These are phyloP conservation scores for Platycercus adscitus DNA, from an alignment of 2,113 vertebrate genomes.

Conservation along the genomic window DNA sequence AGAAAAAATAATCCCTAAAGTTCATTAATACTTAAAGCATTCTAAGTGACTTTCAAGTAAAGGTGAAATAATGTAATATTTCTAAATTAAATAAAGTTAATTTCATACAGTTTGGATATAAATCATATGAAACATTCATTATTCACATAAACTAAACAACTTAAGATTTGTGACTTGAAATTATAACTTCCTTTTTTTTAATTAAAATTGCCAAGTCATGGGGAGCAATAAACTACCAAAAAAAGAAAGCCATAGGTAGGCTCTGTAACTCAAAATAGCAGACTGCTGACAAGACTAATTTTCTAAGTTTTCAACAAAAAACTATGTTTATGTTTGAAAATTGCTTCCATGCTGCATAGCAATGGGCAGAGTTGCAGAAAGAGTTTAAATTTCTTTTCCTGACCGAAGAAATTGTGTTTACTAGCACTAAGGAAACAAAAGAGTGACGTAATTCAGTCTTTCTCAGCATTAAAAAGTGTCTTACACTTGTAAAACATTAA, in stretches of 20 bases:
- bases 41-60: background rate
- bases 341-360: background rate
- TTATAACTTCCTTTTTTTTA: background rate
- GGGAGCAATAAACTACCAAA: background rate
- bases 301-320: background rate
- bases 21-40: background rate
- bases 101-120: background rate
- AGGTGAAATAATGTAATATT: background rate
- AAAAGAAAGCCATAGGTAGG: too few relatives aligned
- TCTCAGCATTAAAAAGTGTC: background rate
- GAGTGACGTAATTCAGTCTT: background rate
- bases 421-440: background rate
- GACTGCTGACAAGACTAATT: background rate
- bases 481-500: background rate
- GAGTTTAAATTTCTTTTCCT: background rate
- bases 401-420: background rate
- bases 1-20: background rate
- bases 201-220: background rate
- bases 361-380: background rate
- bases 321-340: background rate
- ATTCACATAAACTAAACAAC: background rate
- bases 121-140: background rate
- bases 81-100: background rate
- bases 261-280: background rate
- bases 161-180: background rate